Conservation (phyloP, 2,797 vertebrate genomes). For the Antrozous pallidus region DNA sequence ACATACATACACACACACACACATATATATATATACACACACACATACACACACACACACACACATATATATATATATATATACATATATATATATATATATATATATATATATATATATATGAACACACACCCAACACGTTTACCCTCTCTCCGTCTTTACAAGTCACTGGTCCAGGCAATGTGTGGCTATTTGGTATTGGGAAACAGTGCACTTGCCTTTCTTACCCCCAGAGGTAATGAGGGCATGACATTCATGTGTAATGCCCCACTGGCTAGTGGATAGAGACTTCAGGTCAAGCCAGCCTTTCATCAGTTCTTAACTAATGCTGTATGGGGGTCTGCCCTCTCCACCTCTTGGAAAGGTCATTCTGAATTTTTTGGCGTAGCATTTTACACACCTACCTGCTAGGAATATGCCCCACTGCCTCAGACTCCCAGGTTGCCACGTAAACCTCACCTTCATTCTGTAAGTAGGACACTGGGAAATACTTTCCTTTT, state of each 20-base stretch:
- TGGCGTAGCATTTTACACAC: neutral
- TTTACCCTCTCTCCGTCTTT: neutral
- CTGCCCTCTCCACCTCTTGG: neutral
- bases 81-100: neutral
- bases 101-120: neutral
- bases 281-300: neutral
- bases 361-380: slow-evolving; percentile 20
- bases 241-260: neutral
- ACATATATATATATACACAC: too few species aligned
- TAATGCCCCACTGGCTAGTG: neutral
- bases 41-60: neutral
- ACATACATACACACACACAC: too few species aligned
- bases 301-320: neutral
- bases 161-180: neutral
- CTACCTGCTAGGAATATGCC: neutral
- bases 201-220: neutral
- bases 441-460: neutral
- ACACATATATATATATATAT: neutral
- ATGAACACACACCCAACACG: too few species aligned
- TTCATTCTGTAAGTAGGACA: neutral
- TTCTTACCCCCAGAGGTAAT: neutral
- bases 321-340: neutral
- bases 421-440: fast-evolving
- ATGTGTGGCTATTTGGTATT: fast-evolving
- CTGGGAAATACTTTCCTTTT: neutral